Evolutionary conservation across 2,888 invertebrate genomes (phyloP).

Genomic region (Papilio gigon): DNA sequence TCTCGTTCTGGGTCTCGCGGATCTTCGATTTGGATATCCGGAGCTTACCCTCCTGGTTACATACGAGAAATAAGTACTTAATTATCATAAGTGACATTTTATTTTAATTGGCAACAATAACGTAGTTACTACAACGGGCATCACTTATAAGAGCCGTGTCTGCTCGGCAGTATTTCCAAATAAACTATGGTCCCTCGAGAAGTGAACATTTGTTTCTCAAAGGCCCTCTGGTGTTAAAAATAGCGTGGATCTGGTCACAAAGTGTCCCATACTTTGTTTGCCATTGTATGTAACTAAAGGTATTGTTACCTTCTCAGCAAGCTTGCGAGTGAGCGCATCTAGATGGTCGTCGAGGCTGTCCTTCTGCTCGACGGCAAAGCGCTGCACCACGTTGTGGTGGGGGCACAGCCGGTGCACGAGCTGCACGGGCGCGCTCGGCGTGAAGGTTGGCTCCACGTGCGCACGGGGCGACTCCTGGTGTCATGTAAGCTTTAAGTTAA

Average conservation of each 20-base stretch:
- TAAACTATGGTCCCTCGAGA: too few species aligned
- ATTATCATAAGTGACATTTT: too few species aligned
- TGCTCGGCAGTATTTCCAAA: too few species aligned
- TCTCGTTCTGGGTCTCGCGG: slow-evolving; percentile 73
- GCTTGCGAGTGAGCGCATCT: slow-evolving; percentile 70
- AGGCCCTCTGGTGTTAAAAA: too few species aligned
- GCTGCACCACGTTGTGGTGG: slow-evolving; percentile 69
- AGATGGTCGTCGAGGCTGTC: slow-evolving; percentile 76
- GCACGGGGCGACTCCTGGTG: not conserved
- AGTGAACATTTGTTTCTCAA: too few species aligned
- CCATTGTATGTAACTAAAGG: too few species aligned
- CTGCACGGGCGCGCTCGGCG: slow-evolving; percentile 52
- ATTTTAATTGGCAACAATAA: too few species aligned
- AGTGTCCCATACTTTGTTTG: too few species aligned
- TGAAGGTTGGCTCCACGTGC: slow-evolving; percentile 1
- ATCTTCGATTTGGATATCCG: slow-evolving; percentile 74
- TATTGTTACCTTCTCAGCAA: slow-evolving; percentile 76
- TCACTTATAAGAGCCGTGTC: too few species aligned
- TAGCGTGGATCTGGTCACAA: too few species aligned
- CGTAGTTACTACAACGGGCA: too few species aligned
- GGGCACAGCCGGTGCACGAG: slow-evolving; percentile 69
- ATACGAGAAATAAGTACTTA: slow-evolving; percentile 4
- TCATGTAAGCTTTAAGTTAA: too few species aligned
- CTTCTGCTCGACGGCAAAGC: slow-evolving; percentile 67
- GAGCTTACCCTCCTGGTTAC: slow-evolving; percentile 70